Conservation (phyloP, 2,888 invertebrate species). For the Seira ritae region DNA sequence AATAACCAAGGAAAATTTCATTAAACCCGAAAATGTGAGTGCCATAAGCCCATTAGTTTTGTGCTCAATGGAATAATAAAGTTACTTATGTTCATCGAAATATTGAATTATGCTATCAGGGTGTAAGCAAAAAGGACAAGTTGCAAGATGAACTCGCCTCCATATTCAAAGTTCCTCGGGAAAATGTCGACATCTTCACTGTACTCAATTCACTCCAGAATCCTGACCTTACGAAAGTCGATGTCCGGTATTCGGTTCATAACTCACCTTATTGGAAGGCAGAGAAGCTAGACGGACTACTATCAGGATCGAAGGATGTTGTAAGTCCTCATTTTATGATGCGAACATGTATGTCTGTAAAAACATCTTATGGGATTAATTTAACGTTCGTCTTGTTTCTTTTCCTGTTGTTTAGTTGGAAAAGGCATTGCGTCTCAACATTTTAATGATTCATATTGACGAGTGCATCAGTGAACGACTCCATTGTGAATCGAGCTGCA, state of each 20-base stretch:
- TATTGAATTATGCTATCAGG: conserved; percentile 75
- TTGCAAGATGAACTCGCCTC: conserved; percentile 81
- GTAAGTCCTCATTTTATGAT: conserved; percentile 33
- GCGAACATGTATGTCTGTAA: too few relatives aligned
- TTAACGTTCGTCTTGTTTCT: conserved; percentile 22
- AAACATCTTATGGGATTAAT: too few relatives aligned
- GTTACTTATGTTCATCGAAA: neutral
- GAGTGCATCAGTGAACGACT: conserved; percentile 90
- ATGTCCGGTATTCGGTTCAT: conserved; percentile 94
- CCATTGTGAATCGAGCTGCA: conserved; percentile 83
- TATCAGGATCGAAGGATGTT: conserved; percentile 82
- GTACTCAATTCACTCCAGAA: conserved; percentile 83
- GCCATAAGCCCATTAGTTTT: too few relatives aligned
- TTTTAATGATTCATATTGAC: conserved; percentile 93
- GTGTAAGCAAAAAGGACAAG: conserved; percentile 85
- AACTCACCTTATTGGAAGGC: conserved; percentile 95
- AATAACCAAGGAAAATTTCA: conserved; percentile 90
- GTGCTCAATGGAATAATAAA: conserved; percentile 7
- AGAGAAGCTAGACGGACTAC: conserved; percentile 90
- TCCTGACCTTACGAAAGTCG: conserved; percentile 78
- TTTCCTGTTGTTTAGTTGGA: conserved; percentile 78
- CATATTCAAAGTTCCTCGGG: conserved; percentile 85
- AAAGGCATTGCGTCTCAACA: conserved; percentile 83
- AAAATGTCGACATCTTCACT: conserved; percentile 95
- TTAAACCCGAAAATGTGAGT: conserved; percentile 75